A percentile compares a stretch with the other conserved stretches of the same genome.
phyloP scores from a whole-genome alignment of 2,113 vertebrate species.

The chimpanzee (Pan troglodytes) region NHGRI_mPanTro3-v2.1_pri NC_072403.2:11912501-11913000 shows the following conservation, averaged over 20 bases:
- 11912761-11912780: neutral
- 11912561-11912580: neutral
- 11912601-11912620: neutral
- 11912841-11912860: neutral
- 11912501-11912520: neutral
- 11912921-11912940: neutral
- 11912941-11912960: neutral
- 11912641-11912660: neutral
- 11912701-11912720: neutral
- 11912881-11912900: neutral
- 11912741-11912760: neutral
- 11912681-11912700: neutral
- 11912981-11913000: neutral
- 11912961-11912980: too few species aligned
- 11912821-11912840: neutral
- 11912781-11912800: neutral
- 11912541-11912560: neutral
- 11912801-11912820: neutral
- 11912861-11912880: neutral
- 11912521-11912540: neutral
- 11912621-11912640: neutral
- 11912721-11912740: neutral
- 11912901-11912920: neutral
- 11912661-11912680: neutral
- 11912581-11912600: neutral